Base-by-base conservation (phyloP, 2,113 vertebrate species). In the Pituophis catenifer region DNA sequence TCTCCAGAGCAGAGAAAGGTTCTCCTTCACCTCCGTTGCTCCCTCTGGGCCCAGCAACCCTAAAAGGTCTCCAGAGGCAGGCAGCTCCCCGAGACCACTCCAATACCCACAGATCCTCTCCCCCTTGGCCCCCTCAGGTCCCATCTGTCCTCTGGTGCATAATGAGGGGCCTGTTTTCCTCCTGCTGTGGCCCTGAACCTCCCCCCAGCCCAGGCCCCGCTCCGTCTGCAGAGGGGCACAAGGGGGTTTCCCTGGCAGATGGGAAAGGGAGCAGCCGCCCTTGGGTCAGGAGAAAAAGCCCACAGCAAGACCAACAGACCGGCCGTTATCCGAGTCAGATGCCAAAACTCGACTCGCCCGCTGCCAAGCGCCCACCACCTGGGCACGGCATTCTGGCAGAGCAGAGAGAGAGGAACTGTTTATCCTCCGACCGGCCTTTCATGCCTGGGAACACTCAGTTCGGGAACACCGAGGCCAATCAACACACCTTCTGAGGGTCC, bases 401-500 rank as follows among this genome's bases (percentile, higher is more conserved):
- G 29, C 0, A 26, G 0, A 2, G 1, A 8, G 1, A 8, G 1
- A 8, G 54, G 13, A 57, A 13, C 87, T 3, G 50, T 29, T 44
- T 58, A 55, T 0, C 90, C 75, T 59, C 6, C 0, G 9, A 0
- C 1, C 19, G 0, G 87, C 21, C 0, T 85, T 81, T 88, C 24
- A 62, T 23, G 15, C 5, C 86, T 6, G 13, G 53, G 92, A 23
- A 91, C 91, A 8, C 55, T 0, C 0, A 0, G 52, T 62, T 19
- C 52, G 3, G 53, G 38, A 9, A 86, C 0, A 0, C 12, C 2
- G 2, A 2, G n/a, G 23, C 54, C 58, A 88, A 59, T 11, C 2
- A 50, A 13, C 24, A 17, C 17, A 57, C 57, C 57, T 8, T 57
- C 70, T 26, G 29, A 48, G n/a, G 55, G 26, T 53, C 33, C 15